A percentile compares a stretch with the other conserved stretches of the same genome.
These are phyloP conservation scores for Falcunculus frontatus DNA, from an alignment of 2,113 vertebrate species.

Conservation along the genomic window DNA sequence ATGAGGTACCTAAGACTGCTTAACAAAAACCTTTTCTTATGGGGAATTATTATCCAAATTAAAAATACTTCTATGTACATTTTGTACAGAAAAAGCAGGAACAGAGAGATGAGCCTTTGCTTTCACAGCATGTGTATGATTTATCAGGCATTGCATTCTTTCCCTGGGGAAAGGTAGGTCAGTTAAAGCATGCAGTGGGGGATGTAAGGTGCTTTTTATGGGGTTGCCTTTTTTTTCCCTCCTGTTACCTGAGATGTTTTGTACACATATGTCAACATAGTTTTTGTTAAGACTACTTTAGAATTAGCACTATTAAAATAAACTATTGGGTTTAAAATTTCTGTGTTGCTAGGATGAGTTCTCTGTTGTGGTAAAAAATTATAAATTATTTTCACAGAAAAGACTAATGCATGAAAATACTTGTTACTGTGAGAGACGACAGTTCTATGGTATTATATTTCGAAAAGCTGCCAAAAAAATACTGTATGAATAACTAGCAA, in stretches of 20 bases:
- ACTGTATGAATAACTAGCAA: slow-evolving; percentile 50
- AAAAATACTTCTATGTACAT: neutral
- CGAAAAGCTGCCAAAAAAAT: slow-evolving; percentile 44
- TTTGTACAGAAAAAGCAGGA: neutral
- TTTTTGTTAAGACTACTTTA: neutral
- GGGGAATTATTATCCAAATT: neutral
- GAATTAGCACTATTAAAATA: slow-evolving; percentile 9
- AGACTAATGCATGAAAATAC: slow-evolving; percentile 53
- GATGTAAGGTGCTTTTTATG: neutral
- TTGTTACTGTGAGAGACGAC: slow-evolving; percentile 42
- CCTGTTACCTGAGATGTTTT: neutral
- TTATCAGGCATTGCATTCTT: neutral
- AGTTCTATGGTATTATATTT: slow-evolving; percentile 34
- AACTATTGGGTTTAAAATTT: neutral
- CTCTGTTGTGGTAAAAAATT: slow-evolving; percentile 38
- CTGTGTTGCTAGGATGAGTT: neutral
- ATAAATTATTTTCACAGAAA: slow-evolving; percentile 37
- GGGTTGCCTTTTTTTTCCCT: neutral
- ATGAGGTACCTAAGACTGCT: neutral
- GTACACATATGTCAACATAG: neutral
- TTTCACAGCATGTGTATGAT: neutral
- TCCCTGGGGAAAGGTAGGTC: slow-evolving; percentile 9
- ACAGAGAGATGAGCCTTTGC: neutral
- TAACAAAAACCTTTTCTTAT: neutral
- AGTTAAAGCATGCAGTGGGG: neutral